phyloP scores from a whole-genome alignment of 2,797 vertebrate genomes.

The Sebastes goodei region DNA sequence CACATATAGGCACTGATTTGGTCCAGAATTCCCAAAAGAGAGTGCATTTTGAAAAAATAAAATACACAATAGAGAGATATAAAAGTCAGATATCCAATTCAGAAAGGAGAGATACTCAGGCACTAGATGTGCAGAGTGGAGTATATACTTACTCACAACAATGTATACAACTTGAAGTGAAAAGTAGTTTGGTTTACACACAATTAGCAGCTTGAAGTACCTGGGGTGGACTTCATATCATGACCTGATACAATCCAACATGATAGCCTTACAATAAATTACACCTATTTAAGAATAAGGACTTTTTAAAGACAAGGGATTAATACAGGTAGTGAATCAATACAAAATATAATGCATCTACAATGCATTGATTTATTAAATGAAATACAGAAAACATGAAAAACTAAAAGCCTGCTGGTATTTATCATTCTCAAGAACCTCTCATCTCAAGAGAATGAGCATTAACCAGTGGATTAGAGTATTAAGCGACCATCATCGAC shows the following conservation, averaged over 20 bases:
- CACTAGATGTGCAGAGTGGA: background rate
- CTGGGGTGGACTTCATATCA: background rate
- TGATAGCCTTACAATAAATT: background rate
- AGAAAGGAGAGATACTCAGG: background rate
- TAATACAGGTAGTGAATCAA: background rate
- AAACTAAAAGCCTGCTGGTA: background rate
- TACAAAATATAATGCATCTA: background rate
- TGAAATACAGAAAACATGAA: background rate
- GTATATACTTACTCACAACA: background rate
- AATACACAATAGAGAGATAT: background rate
- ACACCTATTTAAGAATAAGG: background rate
- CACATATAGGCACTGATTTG: background rate
- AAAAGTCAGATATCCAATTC: background rate
- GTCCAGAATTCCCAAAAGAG: background rate
- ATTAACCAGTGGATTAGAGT: conserved; percentile 45
- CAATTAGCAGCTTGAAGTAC: background rate
- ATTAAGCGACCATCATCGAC: conserved; percentile 37
- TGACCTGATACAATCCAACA: background rate
- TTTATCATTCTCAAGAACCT: conserved; percentile 16
- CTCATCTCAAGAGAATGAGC: conserved; percentile 19
- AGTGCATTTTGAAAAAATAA: background rate
- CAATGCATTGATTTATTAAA: background rate
- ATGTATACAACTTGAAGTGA: background rate
- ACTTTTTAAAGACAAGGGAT: background rate
- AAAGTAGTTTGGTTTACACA: background rate